phyloP scores from a whole-genome alignment of 2,888 invertebrate species.

The Blera fallax region DNA sequence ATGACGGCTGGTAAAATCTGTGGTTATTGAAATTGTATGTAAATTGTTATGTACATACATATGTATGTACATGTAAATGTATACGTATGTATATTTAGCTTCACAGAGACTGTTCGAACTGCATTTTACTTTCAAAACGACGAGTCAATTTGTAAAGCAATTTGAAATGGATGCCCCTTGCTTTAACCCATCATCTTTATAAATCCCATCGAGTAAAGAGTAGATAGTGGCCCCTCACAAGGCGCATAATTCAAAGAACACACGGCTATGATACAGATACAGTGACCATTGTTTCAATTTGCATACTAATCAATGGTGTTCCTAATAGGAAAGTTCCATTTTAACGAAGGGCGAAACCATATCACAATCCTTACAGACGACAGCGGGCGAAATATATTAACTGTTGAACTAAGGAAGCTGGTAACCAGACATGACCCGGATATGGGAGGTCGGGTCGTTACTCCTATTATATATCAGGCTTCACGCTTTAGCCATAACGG shows the following conservation, averaged over 20 bases:
- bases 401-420: conserved; percentile 7
- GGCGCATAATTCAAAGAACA: conserved; percentile 24
- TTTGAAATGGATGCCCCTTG: too few relatives aligned
- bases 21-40: neutral
- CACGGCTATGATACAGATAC: neutral
- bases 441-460: conserved; percentile 13
- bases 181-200: neutral
- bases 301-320: conserved; percentile 55
- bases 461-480: conserved; percentile 9
- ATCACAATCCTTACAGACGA: conserved; percentile 3
- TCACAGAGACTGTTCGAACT: neutral
- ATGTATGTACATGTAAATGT: too few relatives aligned
- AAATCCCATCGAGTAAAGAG: neutral
- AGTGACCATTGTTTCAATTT: conserved; percentile 46
- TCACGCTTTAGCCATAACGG: conserved; percentile 2
- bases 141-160: neutral
- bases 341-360: conserved; percentile 17
- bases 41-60: neutral
- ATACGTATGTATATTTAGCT: too few relatives aligned
- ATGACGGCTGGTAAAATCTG: too few relatives aligned
- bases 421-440: conserved; percentile 30
- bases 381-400: conserved; percentile 27
- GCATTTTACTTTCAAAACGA: neutral
- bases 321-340: conserved; percentile 10
- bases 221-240: neutral